Percentiles rank a stretch among this genome's conserved stretches.
Conservation (phyloP, 2,113 vertebrate species). For the Acrocephalus arundinaceus region DNA sequence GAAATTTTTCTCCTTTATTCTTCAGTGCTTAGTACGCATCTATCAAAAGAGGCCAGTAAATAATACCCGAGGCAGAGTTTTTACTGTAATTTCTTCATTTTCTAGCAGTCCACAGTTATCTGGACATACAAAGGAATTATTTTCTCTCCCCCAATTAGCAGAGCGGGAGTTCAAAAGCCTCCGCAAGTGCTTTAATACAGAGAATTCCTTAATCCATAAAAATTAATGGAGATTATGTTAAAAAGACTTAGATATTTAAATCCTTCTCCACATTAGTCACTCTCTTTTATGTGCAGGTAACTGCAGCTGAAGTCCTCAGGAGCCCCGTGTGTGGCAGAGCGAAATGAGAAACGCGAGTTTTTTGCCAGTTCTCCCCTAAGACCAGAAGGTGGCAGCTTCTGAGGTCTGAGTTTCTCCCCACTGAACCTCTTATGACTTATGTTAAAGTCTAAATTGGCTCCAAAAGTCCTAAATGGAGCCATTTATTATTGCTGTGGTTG, state of each 20-base stretch:
- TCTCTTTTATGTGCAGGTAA: conserved; percentile 32
- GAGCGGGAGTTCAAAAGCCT: conserved; percentile 39
- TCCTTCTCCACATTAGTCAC: not conserved
- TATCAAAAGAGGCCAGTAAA: not conserved
- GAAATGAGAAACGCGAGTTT: not conserved
- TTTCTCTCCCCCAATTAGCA: conserved; percentile 45
- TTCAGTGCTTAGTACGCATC: not conserved
- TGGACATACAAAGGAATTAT: conserved; percentile 32
- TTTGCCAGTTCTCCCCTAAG: not conserved
- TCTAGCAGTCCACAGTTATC: not conserved
- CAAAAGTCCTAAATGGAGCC: conserved; percentile 15
- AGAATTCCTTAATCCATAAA: conserved; percentile 59
- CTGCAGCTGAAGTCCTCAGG: not conserved
- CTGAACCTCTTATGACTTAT: not conserved
- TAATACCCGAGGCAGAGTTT: not conserved
- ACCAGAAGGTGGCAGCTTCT: not conserved
- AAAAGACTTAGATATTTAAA: conserved; percentile 58
- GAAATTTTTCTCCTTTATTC: not conserved
- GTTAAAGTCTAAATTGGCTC: not conserved
- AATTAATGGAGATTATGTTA: conserved; percentile 49
- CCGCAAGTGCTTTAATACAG: not conserved
- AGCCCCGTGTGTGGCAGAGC: not conserved
- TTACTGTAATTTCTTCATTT: conserved; percentile 24
- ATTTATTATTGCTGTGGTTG: conserved; percentile 48
- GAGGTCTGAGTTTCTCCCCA: not conserved